Evolutionary conservation across 2,888 invertebrate species (phyloP).

Genomic region (Pemphredon lugubris): DNA sequence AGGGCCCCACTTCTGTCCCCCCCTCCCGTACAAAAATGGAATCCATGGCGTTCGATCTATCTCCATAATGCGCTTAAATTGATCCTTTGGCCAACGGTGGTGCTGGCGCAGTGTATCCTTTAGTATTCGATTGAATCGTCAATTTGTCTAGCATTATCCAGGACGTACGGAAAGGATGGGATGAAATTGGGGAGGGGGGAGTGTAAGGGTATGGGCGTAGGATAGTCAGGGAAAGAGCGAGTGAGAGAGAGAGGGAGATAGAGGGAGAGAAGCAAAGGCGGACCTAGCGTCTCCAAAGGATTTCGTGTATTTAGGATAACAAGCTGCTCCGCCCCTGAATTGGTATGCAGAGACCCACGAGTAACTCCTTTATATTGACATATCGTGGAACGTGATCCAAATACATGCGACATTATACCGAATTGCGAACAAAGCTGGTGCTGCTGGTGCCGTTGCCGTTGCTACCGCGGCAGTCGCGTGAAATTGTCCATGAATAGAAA

Average conservation of each 20-base stretch:
- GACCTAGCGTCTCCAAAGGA: conserved; percentile 76
- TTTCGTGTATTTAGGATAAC: conserved; percentile 82
- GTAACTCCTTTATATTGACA: conserved; percentile 81
- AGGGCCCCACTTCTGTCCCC: conserved; percentile 20
- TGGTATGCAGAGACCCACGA: conserved; percentile 78
- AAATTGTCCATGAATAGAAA: conserved; percentile 78
- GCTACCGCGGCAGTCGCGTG: conserved; percentile 54
- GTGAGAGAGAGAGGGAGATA: conserved; percentile 14
- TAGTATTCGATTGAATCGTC: conserved; percentile 79
- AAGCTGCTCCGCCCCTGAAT: conserved; percentile 78
- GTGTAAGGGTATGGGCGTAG: conserved; percentile 12
- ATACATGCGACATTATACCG: conserved; percentile 81
- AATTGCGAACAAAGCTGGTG: conserved; percentile 75
- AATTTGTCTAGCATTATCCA: conserved; percentile 81
- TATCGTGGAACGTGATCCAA: conserved; percentile 81
- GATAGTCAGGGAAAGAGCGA: conserved; percentile 17
- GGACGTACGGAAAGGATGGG: conserved; percentile 62
- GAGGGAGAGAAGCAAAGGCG: conserved; percentile 53
- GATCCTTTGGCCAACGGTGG: conserved; percentile 61
- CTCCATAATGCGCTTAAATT: conserved; percentile 68
- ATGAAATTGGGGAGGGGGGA: conserved; percentile 24
- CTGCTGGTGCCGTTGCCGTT: conserved; percentile 23
- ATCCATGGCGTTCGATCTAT: conserved; percentile 48
- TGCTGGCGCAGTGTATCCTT: conserved; percentile 72
- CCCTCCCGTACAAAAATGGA: conserved; percentile 6